A percentile compares a stretch with the other conserved stretches of the same genome.
Conservation (phyloP, 2,113 vertebrate species). For the Pseudonaja textilis region DNA sequence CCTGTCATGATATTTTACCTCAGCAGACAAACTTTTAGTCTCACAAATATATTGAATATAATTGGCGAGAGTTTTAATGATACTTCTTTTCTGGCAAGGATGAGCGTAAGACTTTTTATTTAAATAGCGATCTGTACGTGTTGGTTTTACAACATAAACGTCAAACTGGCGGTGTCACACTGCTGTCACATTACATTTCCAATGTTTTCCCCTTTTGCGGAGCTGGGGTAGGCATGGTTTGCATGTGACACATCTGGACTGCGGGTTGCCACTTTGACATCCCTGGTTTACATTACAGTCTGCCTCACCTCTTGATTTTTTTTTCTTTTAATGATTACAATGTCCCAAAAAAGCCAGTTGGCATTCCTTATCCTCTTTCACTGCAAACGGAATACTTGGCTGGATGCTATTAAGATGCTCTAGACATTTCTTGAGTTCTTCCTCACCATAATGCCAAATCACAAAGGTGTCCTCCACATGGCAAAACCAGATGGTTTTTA, state of each 20-base stretch:
- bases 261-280: too few relatives aligned
- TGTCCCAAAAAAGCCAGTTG: background rate
- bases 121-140: background rate
- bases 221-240: too few relatives aligned
- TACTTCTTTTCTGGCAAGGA: background rate
- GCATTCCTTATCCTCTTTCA: background rate
- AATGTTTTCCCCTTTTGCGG: too few relatives aligned
- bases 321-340: background rate
- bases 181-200: too few relatives aligned
- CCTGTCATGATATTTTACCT: background rate
- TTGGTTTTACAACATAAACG: background rate
- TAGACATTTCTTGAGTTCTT: background rate
- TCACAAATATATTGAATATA: background rate
- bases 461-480: background rate
- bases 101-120: background rate
- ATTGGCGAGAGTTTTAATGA: background rate
- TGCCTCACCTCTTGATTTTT: background rate
- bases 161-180: too few relatives aligned
- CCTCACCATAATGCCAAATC: background rate
- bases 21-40: background rate
- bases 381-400: background rate
- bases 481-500: background rate
- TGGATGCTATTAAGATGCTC: background rate
- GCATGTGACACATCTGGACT: too few relatives aligned
- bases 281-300: background rate